These are phyloP conservation scores for Serripes groenlandicus DNA, from an alignment of 2,888 invertebrate species.

Conservation along the genomic window DNA sequence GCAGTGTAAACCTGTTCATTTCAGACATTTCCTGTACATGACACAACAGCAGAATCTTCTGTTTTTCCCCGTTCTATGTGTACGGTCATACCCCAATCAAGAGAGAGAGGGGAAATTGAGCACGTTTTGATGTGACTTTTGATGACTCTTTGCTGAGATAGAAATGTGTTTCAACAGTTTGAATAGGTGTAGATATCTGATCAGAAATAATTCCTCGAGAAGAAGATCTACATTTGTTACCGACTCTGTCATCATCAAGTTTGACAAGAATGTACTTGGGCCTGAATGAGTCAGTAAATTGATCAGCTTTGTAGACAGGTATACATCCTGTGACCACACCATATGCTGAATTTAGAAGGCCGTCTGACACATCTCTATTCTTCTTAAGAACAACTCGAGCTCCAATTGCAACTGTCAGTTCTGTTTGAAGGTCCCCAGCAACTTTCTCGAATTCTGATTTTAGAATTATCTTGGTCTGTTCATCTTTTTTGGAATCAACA, in stretches of 20 bases:
- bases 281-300: constrained; percentile 23
- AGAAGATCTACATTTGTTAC: background rate
- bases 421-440: background rate
- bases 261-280: constrained; percentile 54
- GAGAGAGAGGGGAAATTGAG: constrained; percentile 43
- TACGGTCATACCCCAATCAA: constrained; percentile 49
- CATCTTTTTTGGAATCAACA: background rate
- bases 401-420: background rate
- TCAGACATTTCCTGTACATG: constrained; percentile 23
- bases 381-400: constrained; percentile 57
- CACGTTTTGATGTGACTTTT: constrained; percentile 18
- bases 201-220: constrained; percentile 15
- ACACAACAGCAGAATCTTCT: constrained; percentile 40
- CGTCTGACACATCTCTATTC: constrained; percentile 63
- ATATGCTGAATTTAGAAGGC: constrained; percentile 57
- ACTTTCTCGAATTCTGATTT: too few species aligned
- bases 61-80: constrained; percentile 56
- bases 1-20: constrained; percentile 42
- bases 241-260: constrained; percentile 56
- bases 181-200: constrained; percentile 36
- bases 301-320: background rate
- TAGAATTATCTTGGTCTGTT: background rate
- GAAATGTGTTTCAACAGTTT: constrained; percentile 26
- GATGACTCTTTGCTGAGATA: constrained; percentile 14
- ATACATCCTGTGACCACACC: constrained; percentile 43